Evolutionary conservation across 92 coral and sea anemone species (phyloP).

Genomic region (Zoanthus solanderi): DNA sequence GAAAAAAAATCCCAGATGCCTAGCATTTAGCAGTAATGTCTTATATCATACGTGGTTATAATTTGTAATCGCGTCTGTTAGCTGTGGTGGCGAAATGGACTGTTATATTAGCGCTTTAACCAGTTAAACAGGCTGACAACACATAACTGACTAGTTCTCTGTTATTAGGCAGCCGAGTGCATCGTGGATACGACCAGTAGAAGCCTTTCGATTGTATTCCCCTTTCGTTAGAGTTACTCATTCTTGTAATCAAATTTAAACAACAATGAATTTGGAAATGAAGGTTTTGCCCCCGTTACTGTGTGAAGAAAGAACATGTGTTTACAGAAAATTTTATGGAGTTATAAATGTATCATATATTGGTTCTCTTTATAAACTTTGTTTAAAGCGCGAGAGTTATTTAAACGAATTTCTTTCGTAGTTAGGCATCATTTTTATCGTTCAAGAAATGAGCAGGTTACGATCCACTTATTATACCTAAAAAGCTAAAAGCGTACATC

Average conservation of each 20-base stretch:
- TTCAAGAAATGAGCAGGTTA: slow-evolving; percentile 10
- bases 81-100: slow-evolving; percentile 22
- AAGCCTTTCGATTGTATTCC: slow-evolving; percentile 26
- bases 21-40: slow-evolving; percentile 1
- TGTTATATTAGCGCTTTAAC: slow-evolving; percentile 14
- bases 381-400: background rate
- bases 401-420: slow-evolving; percentile 1
- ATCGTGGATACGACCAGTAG: slow-evolving; percentile 16
- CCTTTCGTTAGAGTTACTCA: slow-evolving; percentile 28
- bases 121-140: background rate
- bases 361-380: slow-evolving; percentile 13
- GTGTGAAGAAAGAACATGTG: slow-evolving; percentile 40
- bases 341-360: slow-evolving; percentile 3
- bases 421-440: background rate
- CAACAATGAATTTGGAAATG: slow-evolving; percentile 28
- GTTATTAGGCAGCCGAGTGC: slow-evolving; percentile 41
- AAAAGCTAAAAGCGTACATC: background rate
- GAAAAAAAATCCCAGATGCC: slow-evolving; percentile 56
- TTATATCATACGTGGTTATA: slow-evolving; percentile 38
- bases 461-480: background rate
- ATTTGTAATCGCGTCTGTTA: slow-evolving; percentile 14
- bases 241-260: slow-evolving; percentile 49
- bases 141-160: background rate
- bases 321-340: slow-evolving; percentile 12
- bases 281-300: slow-evolving; percentile 25